A percentile compares a stretch with the other conserved stretches of the same genome.
These are phyloP conservation scores for Apamea epomidion DNA, from an alignment of 2,888 invertebrate genomes.

Conservation along the genomic window DNA sequence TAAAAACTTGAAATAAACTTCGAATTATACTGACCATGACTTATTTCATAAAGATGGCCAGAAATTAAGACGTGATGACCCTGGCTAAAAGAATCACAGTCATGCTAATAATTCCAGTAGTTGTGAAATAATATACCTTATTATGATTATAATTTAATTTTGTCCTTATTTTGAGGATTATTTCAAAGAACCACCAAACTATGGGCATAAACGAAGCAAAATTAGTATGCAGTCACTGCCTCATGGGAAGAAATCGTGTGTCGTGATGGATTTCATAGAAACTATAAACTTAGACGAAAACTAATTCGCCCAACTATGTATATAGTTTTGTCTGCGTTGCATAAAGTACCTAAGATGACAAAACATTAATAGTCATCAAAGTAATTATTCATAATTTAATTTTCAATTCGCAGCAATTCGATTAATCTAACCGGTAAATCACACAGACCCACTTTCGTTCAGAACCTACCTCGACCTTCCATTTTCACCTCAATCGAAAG, in stretches of 20 bases:
- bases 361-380: not conserved
- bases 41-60: not conserved
- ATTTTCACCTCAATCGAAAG: constrained; percentile 66
- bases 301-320: not conserved
- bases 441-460: constrained; percentile 42
- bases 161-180: not conserved
- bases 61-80: not conserved
- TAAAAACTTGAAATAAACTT: not conserved
- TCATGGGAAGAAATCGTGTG: not conserved
- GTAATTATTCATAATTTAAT: not conserved
- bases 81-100: not conserved
- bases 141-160: not conserved
- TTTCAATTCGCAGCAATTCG: not conserved
- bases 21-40: not conserved
- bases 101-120: not conserved
- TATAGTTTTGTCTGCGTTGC: not conserved
- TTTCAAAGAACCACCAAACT: not conserved
- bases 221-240: not conserved
- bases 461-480: constrained; percentile 28
- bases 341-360: not conserved
- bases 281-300: not conserved
- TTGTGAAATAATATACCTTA: not conserved
- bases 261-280: not conserved
- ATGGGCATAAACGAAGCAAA: not conserved
- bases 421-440: constrained; percentile 22